Percentiles rank a stretch among this genome's conserved stretches.
Evolutionary conservation across 2,797 vertebrate species (phyloP).

Genomic region (Fistularia commersonii): DNA sequence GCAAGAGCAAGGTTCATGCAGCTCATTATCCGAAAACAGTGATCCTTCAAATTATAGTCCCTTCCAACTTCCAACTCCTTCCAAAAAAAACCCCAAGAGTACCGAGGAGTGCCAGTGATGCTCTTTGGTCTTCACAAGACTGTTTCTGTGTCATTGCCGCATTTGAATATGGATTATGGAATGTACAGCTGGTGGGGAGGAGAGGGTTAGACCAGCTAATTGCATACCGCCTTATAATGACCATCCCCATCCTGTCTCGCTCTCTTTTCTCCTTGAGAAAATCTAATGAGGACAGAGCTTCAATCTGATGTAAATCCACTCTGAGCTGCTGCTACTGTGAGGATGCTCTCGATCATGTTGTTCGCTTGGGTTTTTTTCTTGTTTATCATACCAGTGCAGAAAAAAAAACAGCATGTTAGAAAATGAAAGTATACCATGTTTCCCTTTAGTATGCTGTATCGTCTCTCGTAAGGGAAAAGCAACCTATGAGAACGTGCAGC

Average conservation of each 20-base stretch:
- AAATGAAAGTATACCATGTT: too few relatives aligned
- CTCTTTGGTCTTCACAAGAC: constrained; percentile 17
- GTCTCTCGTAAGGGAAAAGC: too few relatives aligned
- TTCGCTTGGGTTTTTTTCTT: too few relatives aligned
- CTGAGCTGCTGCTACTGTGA: constrained; percentile 18
- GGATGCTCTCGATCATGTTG: constrained; percentile 6
- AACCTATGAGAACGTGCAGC: too few relatives aligned
- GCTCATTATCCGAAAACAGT: constrained; percentile 34
- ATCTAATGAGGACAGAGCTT: constrained; percentile 38
- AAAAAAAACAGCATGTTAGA: too few relatives aligned
- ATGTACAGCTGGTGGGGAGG: constrained; percentile 42
- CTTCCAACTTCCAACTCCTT: constrained; percentile 19
- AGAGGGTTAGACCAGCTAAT: constrained; percentile 46
- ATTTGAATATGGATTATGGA: constrained; percentile 62
- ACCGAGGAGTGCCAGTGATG: constrained; percentile 18
- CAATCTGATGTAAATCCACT: constrained; percentile 22
- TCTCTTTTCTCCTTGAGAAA: constrained; percentile 19
- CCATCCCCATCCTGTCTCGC: too few relatives aligned
- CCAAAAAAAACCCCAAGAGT: constrained; percentile 6
- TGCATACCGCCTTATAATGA: constrained; percentile 54
- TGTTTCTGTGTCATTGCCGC: constrained; percentile 43
- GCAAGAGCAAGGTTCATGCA: constrained; percentile 9
- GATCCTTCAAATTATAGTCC: constrained; percentile 34
- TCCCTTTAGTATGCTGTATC: too few relatives aligned
- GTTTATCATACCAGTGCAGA: too few relatives aligned